Evolutionary conservation across 2,888 invertebrate species (phyloP).

Genomic region (Corbicula japonica): DNA sequence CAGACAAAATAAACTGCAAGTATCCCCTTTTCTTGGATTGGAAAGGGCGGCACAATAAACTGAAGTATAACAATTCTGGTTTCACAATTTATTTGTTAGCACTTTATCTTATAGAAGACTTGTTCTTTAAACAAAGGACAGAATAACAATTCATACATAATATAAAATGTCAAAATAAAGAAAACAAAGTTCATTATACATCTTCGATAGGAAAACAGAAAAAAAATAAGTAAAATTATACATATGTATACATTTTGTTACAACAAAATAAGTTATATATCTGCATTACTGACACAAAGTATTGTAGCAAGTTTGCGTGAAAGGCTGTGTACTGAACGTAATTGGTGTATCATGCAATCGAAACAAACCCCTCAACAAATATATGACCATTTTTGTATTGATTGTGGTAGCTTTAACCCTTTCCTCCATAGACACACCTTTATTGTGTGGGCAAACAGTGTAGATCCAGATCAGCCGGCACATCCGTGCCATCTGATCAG

Average conservation of each 20-base stretch:
- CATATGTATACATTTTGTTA: conserved; percentile 17
- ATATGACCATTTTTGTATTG: too few species aligned
- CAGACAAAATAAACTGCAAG: not conserved
- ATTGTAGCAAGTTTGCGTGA: not conserved
- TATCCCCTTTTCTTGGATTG: too few species aligned
- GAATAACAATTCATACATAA: conserved; percentile 32
- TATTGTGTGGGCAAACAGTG: too few species aligned
- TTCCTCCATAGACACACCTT: too few species aligned
- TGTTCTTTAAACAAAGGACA: conserved; percentile 29
- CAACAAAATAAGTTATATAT: conserved; percentile 20
- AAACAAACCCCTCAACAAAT: too few species aligned
- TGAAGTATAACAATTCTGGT: conserved; percentile 4
- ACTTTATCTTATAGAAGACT: conserved; percentile 38
- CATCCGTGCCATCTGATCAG: too few species aligned
- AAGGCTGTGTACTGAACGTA: not conserved
- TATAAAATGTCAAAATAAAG: conserved; percentile 9
- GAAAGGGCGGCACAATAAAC: too few species aligned
- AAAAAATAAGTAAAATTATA: conserved; percentile 21
- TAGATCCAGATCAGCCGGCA: too few species aligned
- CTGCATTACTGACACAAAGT: not conserved
- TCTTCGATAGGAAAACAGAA: conserved; percentile 12
- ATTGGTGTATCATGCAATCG: too few species aligned
- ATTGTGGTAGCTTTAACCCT: too few species aligned
- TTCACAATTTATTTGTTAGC: conserved; percentile 56
- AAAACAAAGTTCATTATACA: conserved; percentile 5